Percentiles rank a stretch among this genome's conserved stretches.
Evolutionary conservation across 2,888 invertebrate genomes (phyloP).

Genomic region (Machimus rusticus): DNA sequence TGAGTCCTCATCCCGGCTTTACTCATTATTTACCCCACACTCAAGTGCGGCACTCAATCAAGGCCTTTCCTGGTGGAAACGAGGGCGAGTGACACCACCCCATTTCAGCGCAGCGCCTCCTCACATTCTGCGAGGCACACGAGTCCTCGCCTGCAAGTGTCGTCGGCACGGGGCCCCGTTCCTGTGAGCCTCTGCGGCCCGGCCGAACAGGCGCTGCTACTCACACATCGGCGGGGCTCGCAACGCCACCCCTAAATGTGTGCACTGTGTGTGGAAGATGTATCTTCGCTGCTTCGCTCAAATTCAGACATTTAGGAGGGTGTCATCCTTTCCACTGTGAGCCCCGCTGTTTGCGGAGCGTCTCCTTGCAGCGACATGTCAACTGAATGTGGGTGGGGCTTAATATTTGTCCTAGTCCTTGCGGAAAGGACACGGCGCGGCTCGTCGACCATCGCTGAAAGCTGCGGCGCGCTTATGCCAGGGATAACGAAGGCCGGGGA

Average conservation of each 20-base stretch:
- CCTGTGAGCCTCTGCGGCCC: neutral
- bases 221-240: neutral
- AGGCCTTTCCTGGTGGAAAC: neutral
- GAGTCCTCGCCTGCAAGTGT: neutral
- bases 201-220: neutral
- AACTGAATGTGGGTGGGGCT: conserved; percentile 45
- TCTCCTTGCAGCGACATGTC: conserved; percentile 45
- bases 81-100: conserved; percentile 12
- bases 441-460: neutral
- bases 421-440: neutral
- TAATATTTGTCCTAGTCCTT: conserved; percentile 42
- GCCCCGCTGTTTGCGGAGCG: conserved; percentile 14
- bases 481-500: neutral
- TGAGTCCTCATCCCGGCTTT: neutral
- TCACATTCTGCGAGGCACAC: neutral
- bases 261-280: neutral
- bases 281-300: neutral
- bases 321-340: neutral
- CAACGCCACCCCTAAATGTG: neutral
- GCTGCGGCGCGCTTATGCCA: neutral
- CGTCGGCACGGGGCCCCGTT: neutral
- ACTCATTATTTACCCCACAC: conserved; percentile 2
- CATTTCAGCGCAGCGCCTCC: neutral
- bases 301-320: neutral
- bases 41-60: conserved; percentile 18